Evolutionary conservation across 2,888 invertebrate species (phyloP).

Genomic region (Schizotus pectinicornis): DNA sequence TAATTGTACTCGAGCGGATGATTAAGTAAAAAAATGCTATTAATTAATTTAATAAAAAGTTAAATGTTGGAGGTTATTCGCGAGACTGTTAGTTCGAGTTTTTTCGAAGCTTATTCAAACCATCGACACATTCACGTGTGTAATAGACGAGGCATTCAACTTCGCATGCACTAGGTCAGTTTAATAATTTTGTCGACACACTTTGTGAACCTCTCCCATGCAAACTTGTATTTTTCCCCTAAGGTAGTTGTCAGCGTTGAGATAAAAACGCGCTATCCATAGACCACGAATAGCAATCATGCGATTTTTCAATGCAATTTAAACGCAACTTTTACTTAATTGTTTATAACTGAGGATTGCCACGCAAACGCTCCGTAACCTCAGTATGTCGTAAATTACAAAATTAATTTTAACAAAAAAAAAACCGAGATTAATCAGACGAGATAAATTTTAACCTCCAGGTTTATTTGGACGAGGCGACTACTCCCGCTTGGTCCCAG

Average conservation of each 20-base stretch:
- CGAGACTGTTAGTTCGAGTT: slow-evolving; percentile 17
- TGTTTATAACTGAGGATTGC: slow-evolving; percentile 2
- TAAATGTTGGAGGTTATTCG: slow-evolving; percentile 17
- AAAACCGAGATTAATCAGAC: slow-evolving; percentile 18
- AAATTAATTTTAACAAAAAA: slow-evolving; percentile 12
- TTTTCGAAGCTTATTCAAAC: slow-evolving; percentile 3
- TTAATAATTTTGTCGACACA: slow-evolving; percentile 31
- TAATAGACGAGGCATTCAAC: slow-evolving; percentile 30
- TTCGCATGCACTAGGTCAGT: slow-evolving; percentile 31
- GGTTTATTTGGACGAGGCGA: slow-evolving; percentile 6
- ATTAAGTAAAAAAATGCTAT: slow-evolving; percentile 16
- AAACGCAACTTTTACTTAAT: slow-evolving; percentile 9
- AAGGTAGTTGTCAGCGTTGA: slow-evolving; percentile 26
- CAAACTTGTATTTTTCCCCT: slow-evolving; percentile 25
- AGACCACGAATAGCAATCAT: slow-evolving; percentile 23
- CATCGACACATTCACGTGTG: slow-evolving; percentile 17
- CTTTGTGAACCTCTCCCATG: slow-evolving; percentile 30
- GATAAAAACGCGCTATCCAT: slow-evolving; percentile 23
- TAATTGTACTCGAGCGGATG: slow-evolving; percentile 18
- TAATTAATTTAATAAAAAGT: slow-evolving; percentile 19
- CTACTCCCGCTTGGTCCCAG: not conserved
- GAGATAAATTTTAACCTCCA: slow-evolving; percentile 13
- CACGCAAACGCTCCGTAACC: too few species aligned
- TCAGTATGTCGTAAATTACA: slow-evolving; percentile 5
- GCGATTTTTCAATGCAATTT: slow-evolving; percentile 16